phyloP scores from a whole-genome alignment of 2,113 vertebrate species.

The Crotalus tigris region DNA sequence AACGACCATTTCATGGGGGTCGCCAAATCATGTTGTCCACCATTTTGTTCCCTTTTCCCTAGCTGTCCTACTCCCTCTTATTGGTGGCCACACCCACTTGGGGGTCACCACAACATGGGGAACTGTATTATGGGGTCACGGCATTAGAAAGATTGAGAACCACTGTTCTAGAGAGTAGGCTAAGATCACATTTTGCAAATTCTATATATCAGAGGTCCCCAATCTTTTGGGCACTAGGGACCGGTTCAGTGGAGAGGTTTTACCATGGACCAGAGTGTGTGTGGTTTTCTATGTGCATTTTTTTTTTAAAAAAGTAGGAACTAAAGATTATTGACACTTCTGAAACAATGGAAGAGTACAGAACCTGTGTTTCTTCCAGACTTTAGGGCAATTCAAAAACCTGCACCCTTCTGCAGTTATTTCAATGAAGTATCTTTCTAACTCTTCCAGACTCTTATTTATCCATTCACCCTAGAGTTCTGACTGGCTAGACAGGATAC shows the following conservation, averaged over 20 bases:
- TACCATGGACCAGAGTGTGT: no score
- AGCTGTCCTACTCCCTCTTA: no score
- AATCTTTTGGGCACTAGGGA: no score
- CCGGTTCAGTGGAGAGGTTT: no score
- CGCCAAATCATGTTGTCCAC: no score
- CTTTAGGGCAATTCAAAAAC: background rate
- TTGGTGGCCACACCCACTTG: no score
- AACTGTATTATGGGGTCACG: no score
- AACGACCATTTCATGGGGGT: no score
- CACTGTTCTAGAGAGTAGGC: background rate
- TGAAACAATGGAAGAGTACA: background rate
- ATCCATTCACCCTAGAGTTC: background rate
- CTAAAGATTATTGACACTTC: background rate
- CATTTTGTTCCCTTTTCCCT: no score
- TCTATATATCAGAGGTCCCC: background rate
- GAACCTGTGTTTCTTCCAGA: background rate
- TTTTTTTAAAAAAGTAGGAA: background rate
- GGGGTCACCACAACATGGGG: no score
- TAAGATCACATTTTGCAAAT: background rate
- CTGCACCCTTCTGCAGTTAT: background rate
- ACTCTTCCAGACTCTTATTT: background rate
- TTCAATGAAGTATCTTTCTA: background rate
- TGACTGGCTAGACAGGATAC: background rate
- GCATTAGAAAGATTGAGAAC: no score
- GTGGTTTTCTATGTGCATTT: no score